Evolutionary conservation across 2,797 vertebrate species (phyloP), one percentile per base, ranked within the genome.

Genomic region (Halcyon chelicuti): DNA sequence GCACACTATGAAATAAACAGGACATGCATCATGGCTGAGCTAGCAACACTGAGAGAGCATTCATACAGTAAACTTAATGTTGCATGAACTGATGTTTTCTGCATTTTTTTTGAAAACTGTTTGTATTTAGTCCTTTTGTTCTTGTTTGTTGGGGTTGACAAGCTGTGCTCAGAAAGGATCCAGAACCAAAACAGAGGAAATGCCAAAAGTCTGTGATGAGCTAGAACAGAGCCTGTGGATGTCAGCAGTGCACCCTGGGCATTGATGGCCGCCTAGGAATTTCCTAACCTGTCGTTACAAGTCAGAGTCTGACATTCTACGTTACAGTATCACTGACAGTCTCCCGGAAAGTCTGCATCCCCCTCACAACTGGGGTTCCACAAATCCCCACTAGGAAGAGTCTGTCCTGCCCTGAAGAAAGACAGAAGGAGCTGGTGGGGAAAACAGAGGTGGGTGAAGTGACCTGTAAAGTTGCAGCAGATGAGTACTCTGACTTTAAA

Each of bases 41-140:
- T 74, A 73, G 55, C 25, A 86, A 51, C 46, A n/a, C 61, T 18
- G 26, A 61, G 29, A 78, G 31, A 87, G n/a, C 60, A 57, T 31
- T 52, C 76, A 49, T 39, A 85, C 4, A 76, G 37, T 31, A 83
- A 91, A 87, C 9, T 46, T 75, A 85, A 44, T 46, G 60, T 71
- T 82, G 71, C 57, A 29, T 47, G 55, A 94, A 74, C 19, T 19
- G 37, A 11, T 49, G 35, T 7, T 72, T 80, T 74, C 65, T 79
- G 61, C 42, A 49, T 70, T 93, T 88, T 33, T 78, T 94, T 78
- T 66, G 25, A 79, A 94, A 96, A 81, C 57, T 46, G 28, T 37
- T 80, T 78, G 9, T n/a, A 65, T 90, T 90, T 44, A 86, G 70
- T 82, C 31, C 55, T 84, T 93, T 82, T 60, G 70, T 31, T 63